phyloP scores from a whole-genome alignment of 2,888 invertebrate species.

The Napeogenes sylphis region DNA sequence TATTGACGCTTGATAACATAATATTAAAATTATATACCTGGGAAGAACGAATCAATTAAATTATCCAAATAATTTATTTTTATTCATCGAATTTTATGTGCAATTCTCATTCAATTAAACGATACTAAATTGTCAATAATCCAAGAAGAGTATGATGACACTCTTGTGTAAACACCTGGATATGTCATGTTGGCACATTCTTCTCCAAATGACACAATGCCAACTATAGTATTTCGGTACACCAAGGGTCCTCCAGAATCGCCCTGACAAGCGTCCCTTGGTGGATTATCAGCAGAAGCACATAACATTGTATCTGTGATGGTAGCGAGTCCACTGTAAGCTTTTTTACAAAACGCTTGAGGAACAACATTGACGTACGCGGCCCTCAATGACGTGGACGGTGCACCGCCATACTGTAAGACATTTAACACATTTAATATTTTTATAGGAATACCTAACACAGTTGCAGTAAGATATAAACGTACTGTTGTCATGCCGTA shows the following conservation, averaged over 20 bases:
- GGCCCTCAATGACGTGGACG: constrained; percentile 53
- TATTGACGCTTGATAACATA: too few species aligned
- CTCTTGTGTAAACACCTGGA: constrained; percentile 78
- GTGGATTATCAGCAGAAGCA: constrained; percentile 51
- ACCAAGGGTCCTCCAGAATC: constrained; percentile 80
- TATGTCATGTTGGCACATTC: constrained; percentile 71
- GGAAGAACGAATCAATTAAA: too few species aligned
- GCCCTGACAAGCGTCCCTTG: constrained; percentile 72
- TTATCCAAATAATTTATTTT: too few species aligned
- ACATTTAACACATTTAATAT: background rate
- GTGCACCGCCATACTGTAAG: constrained; percentile 52
- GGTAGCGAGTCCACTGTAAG: constrained; percentile 53
- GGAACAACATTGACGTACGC: constrained; percentile 59
- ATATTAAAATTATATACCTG: too few species aligned
- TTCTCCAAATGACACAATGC: constrained; percentile 78
- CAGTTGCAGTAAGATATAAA: constrained; percentile 7
- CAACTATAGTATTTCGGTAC: constrained; percentile 61
- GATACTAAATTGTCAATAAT: constrained; percentile 36
- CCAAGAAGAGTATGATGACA: constrained; percentile 61
- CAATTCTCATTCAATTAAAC: constrained; percentile 5
- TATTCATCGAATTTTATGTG: background rate
- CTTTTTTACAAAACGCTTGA: constrained; percentile 52
- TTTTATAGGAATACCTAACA: background rate
- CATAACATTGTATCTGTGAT: constrained; percentile 67
- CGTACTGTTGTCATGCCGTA: constrained; percentile 56